Evolutionary conservation across 2,113 vertebrate genomes (phyloP), one percentile per base, ranked within the genome.

Genomic region (Peucedramus taeniatus): DNA sequence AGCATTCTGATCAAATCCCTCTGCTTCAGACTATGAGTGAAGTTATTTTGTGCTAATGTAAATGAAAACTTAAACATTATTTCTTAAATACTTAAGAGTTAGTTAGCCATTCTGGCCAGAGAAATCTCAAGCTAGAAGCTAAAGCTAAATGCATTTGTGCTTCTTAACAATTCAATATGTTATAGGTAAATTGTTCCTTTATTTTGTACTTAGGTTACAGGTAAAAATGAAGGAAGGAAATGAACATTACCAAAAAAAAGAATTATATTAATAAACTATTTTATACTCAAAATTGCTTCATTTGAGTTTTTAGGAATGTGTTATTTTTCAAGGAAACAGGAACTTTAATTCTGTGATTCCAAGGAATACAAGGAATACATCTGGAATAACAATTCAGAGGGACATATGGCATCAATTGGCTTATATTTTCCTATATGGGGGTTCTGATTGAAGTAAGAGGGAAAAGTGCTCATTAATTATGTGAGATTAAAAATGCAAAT

Each of bases 391-490:
- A 93, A 94, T 97, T 91, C 80, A 37, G 71, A 63, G 33, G 35
- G 90, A 93, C 97, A 97, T 97, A 93, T 97, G 97, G 96, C 94
- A 97, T 97, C 95, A 97, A 97, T 97, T 96, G 96, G 37, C 93
- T 94, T 92, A 51, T 68, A 92, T 96, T 96, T 95, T 96, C 81
- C 61, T 95, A 47, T 93, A 93, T 91, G 61, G 42, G 42, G 51
- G n/a, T 87, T 94, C 75, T 78, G 76, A 86, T 17, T 95, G 95
- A 89, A 91, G 68, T 74, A 50, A 65, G 71, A 85, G 50, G 53
- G 40, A 44, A 87, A 80, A 20, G 45, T 84, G 50, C 64, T 87
- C 37, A 77, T 93, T 96, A 95, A 86, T 96, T 95, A 82, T 11
- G 22, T 61, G 80, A 47, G 95, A 93, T 93, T 91, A 93, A 79